phyloP scores from a whole-genome alignment of 2,797 vertebrate species.

The Brachymystax lenok region DNA sequence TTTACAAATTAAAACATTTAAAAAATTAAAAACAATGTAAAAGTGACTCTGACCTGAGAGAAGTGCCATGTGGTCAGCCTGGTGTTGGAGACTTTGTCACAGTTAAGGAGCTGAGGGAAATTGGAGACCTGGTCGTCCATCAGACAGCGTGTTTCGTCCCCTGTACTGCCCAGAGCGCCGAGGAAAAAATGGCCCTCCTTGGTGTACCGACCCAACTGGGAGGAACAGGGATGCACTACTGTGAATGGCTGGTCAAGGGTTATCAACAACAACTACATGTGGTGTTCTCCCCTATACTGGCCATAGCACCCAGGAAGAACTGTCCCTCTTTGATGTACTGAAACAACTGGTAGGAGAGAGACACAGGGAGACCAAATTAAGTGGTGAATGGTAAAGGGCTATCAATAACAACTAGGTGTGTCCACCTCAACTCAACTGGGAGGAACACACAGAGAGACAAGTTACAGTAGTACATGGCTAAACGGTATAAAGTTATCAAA shows the following conservation, averaged over 20 bases:
- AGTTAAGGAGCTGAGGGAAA: slow-evolving; percentile 90
- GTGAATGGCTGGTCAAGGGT: slow-evolving; percentile 36
- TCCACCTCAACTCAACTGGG: too few relatives aligned
- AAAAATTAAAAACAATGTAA: neutral
- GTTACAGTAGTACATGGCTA: too few relatives aligned
- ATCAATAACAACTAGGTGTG: too few relatives aligned
- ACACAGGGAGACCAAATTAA: neutral
- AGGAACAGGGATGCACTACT: neutral
- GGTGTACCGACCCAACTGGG: slow-evolving; percentile 89
- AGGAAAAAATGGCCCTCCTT: slow-evolving; percentile 90
- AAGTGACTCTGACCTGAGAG: slow-evolving; percentile 81
- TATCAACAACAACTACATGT: slow-evolving; percentile 91
- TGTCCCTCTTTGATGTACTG: slow-evolving; percentile 91
- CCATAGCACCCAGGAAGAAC: slow-evolving; percentile 88
- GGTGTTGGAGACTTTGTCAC: slow-evolving; percentile 87
- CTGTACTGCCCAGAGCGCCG: slow-evolving; percentile 89
- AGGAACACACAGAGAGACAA: too few relatives aligned
- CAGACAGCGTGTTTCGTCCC: slow-evolving; percentile 90
- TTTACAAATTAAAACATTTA: neutral
- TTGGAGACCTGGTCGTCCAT: slow-evolving; percentile 86
- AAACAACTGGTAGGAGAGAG: slow-evolving; percentile 75
- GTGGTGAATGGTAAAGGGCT: neutral
- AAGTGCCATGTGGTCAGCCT: slow-evolving; percentile 91
- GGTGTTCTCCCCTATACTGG: slow-evolving; percentile 91
- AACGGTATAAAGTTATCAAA: neutral